Evolutionary conservation across 37 sponge, comb jelly and placozoan species (phyloP).

Genomic region (Lycopodina hypogea): DNA sequence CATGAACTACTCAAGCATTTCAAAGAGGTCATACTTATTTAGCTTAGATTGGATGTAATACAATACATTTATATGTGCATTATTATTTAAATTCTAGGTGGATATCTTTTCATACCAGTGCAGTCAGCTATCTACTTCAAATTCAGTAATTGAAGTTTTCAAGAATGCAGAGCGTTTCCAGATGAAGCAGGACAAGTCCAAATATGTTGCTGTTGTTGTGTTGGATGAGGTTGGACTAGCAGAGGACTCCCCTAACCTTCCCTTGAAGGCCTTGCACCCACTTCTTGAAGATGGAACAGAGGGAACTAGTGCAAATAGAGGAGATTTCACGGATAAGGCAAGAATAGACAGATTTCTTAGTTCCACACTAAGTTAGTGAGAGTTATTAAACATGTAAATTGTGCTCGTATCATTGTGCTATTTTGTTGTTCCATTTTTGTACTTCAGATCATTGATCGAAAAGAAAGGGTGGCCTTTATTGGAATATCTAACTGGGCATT

Average conservation of each 20-base stretch:
- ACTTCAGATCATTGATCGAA: constrained; percentile 34
- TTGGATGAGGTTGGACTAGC: constrained; percentile 96
- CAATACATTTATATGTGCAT: background rate
- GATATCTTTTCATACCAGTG: constrained; percentile 89
- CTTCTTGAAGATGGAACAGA: constrained; percentile 91
- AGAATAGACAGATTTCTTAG: background rate
- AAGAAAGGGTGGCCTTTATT: constrained; percentile 74
- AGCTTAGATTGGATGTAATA: background rate
- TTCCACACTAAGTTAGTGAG: background rate
- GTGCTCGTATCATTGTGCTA: background rate
- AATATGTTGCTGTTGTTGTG: constrained; percentile 80
- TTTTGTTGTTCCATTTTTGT: background rate
- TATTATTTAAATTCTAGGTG: constrained; percentile 27
- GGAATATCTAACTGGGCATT: constrained; percentile 94
- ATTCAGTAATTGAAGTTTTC: constrained; percentile 82
- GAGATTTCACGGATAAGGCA: constrained; percentile 11
- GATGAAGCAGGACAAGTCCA: constrained; percentile 46
- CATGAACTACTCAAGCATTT: constrained; percentile 53
- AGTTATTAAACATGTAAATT: background rate
- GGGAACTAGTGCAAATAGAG: constrained; percentile 58
- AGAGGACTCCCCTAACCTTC: constrained; percentile 91
- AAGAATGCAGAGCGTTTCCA: constrained; percentile 65
- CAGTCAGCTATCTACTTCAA: constrained; percentile 83
- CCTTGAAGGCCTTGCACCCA: constrained; percentile 92
- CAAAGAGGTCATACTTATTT: constrained; percentile 44